These are phyloP conservation scores for Caloenas nicobarica DNA, from an alignment of 2,113 vertebrate genomes.

Conservation along the genomic window DNA sequence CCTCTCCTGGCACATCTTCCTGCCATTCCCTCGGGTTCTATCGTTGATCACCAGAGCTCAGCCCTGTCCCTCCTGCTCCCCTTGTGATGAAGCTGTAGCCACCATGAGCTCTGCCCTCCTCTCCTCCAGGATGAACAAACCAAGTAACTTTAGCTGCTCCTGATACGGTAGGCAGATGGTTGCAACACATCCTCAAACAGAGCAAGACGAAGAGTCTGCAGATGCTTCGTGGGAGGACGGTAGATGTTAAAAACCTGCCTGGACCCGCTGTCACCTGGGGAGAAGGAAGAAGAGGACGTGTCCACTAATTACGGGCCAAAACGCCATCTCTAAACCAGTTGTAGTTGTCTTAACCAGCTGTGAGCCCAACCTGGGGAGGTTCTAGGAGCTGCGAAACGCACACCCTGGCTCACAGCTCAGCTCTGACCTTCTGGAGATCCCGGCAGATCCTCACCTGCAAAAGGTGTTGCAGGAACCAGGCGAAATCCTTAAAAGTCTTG, in stretches of 20 bases:
- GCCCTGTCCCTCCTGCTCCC: no score
- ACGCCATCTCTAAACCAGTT: rapidly evolving
- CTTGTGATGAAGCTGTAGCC: no score
- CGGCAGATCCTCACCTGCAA: background rate
- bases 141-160: no score
- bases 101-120: no score
- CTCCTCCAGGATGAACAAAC: no score
- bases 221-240: background rate
- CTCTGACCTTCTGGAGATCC: background rate
- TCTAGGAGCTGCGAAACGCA: background rate
- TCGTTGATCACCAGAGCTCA: no score
- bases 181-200: background rate
- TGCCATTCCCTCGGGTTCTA: no score
- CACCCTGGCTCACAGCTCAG: background rate
- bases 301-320: background rate
- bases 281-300: background rate
- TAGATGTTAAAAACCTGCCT: background rate
- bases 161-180: no score
- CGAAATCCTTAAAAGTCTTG: background rate
- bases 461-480: background rate
- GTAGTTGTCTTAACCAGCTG: background rate
- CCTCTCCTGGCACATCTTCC: no score
- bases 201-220: background rate
- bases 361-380: rapidly evolving
- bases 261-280: background rate